Conservation (phyloP, 2,113 vertebrate species). For the Nettapus auritus region DNA sequence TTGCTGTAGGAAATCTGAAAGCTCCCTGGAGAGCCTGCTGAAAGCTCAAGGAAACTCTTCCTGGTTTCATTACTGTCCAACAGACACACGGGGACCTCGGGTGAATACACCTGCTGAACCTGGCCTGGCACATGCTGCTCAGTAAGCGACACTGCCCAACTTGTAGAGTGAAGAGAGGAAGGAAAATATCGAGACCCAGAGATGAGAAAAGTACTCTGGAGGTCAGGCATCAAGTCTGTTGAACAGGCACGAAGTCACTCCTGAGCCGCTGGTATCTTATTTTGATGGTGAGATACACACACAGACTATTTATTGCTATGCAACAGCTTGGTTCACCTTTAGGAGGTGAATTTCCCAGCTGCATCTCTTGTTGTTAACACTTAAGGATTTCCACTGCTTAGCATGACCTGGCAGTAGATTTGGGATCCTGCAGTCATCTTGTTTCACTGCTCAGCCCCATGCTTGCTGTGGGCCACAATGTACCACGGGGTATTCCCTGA, state of each 20-base stretch:
- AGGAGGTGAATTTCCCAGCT: neutral
- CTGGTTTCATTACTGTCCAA: neutral
- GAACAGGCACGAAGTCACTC: rapidly evolving
- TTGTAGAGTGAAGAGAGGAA: neutral
- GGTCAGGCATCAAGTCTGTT: neutral
- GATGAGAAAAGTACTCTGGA: neutral
- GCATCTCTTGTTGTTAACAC: neutral
- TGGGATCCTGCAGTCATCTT: neutral
- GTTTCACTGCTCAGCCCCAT: neutral
- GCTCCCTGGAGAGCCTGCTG: neutral
- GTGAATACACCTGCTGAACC: neutral
- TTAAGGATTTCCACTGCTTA: neutral
- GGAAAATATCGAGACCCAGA: neutral
- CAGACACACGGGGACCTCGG: neutral
- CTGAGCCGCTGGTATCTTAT: neutral
- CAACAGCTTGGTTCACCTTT: neutral
- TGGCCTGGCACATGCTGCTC: rapidly evolving
- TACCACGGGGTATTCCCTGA: neutral
- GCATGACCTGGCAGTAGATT: rapidly evolving
- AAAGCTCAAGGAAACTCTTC: neutral
- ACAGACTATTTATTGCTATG: rapidly evolving
- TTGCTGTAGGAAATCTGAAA: rapidly evolving
- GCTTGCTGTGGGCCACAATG: rapidly evolving
- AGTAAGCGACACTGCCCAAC: rapidly evolving
- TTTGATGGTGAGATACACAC: neutral